A percentile compares a stretch with the other conserved stretches of the same genome.
Conservation (phyloP, 1,140 invertebrate genomes). For the Drosophila lacteicornis region DNA sequence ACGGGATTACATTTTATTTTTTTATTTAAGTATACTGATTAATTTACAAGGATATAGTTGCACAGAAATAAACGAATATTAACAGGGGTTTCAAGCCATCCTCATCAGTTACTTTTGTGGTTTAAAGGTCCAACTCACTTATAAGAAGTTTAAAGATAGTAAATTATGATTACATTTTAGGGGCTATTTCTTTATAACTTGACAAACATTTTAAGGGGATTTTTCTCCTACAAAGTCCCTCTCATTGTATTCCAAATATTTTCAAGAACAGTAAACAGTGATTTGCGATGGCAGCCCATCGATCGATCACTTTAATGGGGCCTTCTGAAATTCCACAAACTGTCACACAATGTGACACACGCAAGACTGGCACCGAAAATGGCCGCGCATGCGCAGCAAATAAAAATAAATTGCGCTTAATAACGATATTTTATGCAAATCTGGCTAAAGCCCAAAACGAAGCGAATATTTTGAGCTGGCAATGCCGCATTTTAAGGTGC, state of each 20-base stretch:
- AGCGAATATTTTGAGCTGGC: conserved; percentile 28
- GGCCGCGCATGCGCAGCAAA: conserved; percentile 75
- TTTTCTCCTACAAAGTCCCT: background rate
- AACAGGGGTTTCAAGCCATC: too few relatives aligned
- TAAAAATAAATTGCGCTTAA: conserved; percentile 79
- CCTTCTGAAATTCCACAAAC: conserved; percentile 56
- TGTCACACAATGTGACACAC: conserved; percentile 16
- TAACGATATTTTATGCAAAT: conserved; percentile 79
- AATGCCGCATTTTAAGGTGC: conserved; percentile 60
- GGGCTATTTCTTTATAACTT: too few relatives aligned
- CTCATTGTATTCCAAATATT: background rate
- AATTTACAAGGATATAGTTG: too few relatives aligned
- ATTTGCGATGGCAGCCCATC: conserved; percentile 22
- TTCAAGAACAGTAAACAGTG: conserved; percentile 18
- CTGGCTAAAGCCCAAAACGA: conserved; percentile 36
- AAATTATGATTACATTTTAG: too few relatives aligned
- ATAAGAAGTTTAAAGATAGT: too few relatives aligned
- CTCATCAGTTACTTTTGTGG: too few relatives aligned
- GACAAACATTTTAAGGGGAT: background rate
- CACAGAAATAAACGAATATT: too few relatives aligned
- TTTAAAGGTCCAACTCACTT: too few relatives aligned
- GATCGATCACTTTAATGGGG: conserved; percentile 39
- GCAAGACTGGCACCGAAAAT: conserved; percentile 52
- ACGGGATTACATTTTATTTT: background rate
- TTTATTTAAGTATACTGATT: too few relatives aligned